Base-by-base conservation (phyloP, 2,113 vertebrate genomes). In the Neotragus moschatus region DNA sequence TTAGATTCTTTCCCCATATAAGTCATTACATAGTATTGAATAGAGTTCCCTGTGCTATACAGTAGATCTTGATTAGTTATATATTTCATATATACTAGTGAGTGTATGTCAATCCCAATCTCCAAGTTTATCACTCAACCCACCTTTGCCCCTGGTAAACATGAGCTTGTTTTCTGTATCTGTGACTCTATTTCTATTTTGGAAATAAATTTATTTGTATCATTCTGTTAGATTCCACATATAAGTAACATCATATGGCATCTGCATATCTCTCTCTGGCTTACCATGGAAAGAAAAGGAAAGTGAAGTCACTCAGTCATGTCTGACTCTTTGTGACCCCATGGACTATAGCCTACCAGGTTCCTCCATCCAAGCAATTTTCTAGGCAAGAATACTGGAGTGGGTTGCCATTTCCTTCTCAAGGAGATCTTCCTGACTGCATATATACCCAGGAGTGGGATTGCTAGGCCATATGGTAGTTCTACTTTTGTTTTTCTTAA, bases 91-190 rank as follows among this genome's bases (percentile, higher is more conserved):
- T 26, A 77, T 28, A 47, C 26, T 28, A 47, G 2, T 47, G 14
- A 43, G 21, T 77, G 7, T 17, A 47, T 28, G 14, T 45, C 73
- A 77, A 28, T 77, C 7, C 14, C 73, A 77, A 30, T 77, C 39
- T 77, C 73, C 73, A 45, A 47, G 14, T 77, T 77, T 77, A 47
- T 47, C 43, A 45, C 73, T 77, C 43, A 73, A 30, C 43, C 43
- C 1, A 0, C 43, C 43, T 77, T 28, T 0, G 0, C 14, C 73
- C 14, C 73, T 77, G 26, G 14, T 47, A 77, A 28, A 43, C 25
- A 16, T 77, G 25, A 47, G 39, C 15, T 77, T 47, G 43, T 77
- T 77, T 77, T 77, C 43, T 45, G 14, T 45, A 30, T 47, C 25
- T 16, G 25, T 77, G 43, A 77, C 73, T 45, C 73, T 77, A 30